Conservation (phyloP, 1,140 invertebrate species). For the Camponotus vicinus region DNA sequence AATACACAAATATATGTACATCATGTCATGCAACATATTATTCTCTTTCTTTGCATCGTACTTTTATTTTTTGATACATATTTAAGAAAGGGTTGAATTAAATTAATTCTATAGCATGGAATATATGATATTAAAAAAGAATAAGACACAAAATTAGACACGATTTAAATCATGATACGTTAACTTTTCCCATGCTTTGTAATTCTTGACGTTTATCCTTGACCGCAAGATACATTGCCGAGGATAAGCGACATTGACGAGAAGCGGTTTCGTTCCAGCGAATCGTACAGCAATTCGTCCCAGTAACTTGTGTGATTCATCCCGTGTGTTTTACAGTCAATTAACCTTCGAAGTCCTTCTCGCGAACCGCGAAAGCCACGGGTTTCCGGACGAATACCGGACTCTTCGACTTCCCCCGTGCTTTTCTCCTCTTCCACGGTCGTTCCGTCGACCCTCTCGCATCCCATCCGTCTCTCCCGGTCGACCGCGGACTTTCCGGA, state of each 20-base stretch:
- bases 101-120: neutral
- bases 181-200: neutral
- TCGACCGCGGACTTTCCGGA: constrained; percentile 73
- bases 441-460: constrained; percentile 52
- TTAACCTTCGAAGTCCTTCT: constrained; percentile 55
- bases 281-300: constrained; percentile 43
- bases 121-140: neutral
- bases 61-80: too few species aligned
- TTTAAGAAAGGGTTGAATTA: too few species aligned
- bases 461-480: constrained; percentile 68
- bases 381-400: constrained; percentile 39
- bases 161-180: neutral
- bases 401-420: constrained; percentile 19
- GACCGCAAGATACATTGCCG: constrained; percentile 1
- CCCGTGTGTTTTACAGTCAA: constrained; percentile 59
- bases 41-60: too few species aligned
- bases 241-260: constrained; percentile 1
- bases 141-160: neutral
- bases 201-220: constrained; percentile 27
- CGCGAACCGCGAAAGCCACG: constrained; percentile 29
- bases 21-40: neutral
- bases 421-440: constrained; percentile 43
- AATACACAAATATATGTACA: neutral
- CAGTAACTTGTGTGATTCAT: constrained; percentile 49
- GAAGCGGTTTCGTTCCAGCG: constrained; percentile 34